Evolutionary conservation across 2,797 vertebrate species (phyloP).

Genomic region (Darevskia mixta): DNA sequence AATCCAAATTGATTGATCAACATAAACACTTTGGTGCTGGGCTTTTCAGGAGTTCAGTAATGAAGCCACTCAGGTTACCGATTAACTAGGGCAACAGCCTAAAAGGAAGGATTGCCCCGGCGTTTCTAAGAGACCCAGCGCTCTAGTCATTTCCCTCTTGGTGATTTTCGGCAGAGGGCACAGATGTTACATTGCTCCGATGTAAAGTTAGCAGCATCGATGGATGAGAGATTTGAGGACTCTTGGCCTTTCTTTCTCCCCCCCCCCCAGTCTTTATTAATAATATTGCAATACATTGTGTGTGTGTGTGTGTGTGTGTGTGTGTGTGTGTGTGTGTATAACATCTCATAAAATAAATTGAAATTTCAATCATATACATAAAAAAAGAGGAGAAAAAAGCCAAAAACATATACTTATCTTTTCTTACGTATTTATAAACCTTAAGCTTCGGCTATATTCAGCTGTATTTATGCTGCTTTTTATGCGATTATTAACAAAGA

Average conservation of each 20-base stretch:
- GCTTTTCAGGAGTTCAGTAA: slow-evolving; percentile 5
- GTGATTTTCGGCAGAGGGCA: not conserved
- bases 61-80: not conserved
- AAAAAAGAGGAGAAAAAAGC: too few relatives aligned
- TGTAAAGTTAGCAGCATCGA: not conserved
- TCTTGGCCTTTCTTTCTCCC: not conserved
- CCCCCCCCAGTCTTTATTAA: too few relatives aligned
- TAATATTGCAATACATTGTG: too few relatives aligned
- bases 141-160: not conserved
- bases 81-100: not conserved
- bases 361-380: too few relatives aligned
- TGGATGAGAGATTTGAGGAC: not conserved
- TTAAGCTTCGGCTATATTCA: too few relatives aligned
- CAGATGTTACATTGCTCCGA: not conserved
- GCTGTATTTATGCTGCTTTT: too few relatives aligned
- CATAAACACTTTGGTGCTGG: not conserved
- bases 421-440: too few relatives aligned
- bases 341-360: too few relatives aligned
- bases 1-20: not conserved
- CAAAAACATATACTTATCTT: too few relatives aligned
- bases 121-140: not conserved
- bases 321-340: too few relatives aligned
- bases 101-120: not conserved
- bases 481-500: too few relatives aligned
- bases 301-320: too few relatives aligned